Percentiles rank a stretch among this genome's conserved stretches.
Conservation (phyloP, 2,888 invertebrate species). For the Philhelius pedissequus region DNA sequence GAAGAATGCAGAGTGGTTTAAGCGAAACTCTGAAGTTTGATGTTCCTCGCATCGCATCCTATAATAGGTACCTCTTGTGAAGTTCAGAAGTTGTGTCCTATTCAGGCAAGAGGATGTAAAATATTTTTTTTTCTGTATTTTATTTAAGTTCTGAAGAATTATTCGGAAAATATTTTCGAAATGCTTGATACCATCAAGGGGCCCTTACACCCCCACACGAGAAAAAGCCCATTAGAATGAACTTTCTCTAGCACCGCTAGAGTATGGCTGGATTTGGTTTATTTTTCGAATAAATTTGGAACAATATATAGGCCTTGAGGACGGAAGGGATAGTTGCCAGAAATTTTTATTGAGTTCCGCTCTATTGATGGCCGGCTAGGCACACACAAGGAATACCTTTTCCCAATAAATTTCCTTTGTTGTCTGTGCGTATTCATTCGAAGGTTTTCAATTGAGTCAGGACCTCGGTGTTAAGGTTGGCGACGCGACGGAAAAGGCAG, state of each 20-base stretch:
- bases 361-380: slow-evolving; percentile 64
- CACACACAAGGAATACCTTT: slow-evolving; percentile 42
- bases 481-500: not conserved
- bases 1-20: not conserved
- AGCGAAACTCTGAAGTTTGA: slow-evolving; percentile 28
- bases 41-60: not conserved
- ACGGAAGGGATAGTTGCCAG: slow-evolving; percentile 21
- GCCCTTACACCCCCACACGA: slow-evolving; percentile 10
- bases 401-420: slow-evolving; percentile 56
- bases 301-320: slow-evolving; percentile 5
- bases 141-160: slow-evolving; percentile 13
- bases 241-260: slow-evolving; percentile 23
- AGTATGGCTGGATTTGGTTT: not conserved
- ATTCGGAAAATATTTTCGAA: slow-evolving; percentile 59
- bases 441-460: slow-evolving; percentile 43
- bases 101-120: slow-evolving; percentile 41
- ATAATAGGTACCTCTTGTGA: not conserved
- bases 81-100: slow-evolving; percentile 25
- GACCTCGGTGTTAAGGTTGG: not conserved
- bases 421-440: slow-evolving; percentile 65
- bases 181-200: slow-evolving; percentile 25
- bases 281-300: not conserved
- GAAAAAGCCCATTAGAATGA: slow-evolving; percentile 14
- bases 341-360: slow-evolving; percentile 65
- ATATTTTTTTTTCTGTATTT: not conserved